Base-by-base conservation (phyloP, 2,113 vertebrate genomes). In the Engystomops pustulosus region DNA sequence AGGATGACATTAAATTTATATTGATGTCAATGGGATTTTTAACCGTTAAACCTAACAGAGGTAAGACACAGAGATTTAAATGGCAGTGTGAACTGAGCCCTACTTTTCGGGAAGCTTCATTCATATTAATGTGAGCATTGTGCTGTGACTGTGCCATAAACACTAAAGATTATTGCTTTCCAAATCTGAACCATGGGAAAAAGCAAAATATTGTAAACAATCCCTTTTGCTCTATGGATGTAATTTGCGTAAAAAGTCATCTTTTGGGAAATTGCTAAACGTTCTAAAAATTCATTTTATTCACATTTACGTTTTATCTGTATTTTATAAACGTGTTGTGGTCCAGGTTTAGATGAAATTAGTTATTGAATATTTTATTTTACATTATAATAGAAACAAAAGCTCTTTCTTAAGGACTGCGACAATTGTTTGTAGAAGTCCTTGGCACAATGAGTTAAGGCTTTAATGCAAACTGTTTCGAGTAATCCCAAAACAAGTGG, bases 401-500 rank as follows among this genome's bases (percentile, higher is more conserved):
- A 47, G 15, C 25, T 36, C 62, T 74, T 7, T 74, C 27, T 74
- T 38, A 58, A 8, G 4, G 45, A 17, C 17, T 55, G 36, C 12
- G 1, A n/a, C 11, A 17, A 41, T 58, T 78, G 51, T 78, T 58
- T 78, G 20, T 77, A 55, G 51, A 18, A 38, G 47, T 58, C 34
- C 27, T 38, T 78, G 51, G 51, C n/a, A 77, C 74, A 34, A 14
- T 38, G 51, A 58, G 49, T 58, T 36, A 74, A 74, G 27, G 70
- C 18, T 67, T 44, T 30, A 27, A 25, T 47, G 71, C 49, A 49
- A 74, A 74, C 23, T 74, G 71, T 74, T 74, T 14, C 71, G 18
- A 74, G 25, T 25, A 74, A 74, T 49, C 71, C 45, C 44, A 49
- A 74, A 49, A 74, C 71, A 74, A 74, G 71, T 30, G 71, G 44